These are phyloP conservation scores for Lacerta bilineata DNA, from an alignment of 2,797 vertebrate genomes.

Conservation along the genomic window DNA sequence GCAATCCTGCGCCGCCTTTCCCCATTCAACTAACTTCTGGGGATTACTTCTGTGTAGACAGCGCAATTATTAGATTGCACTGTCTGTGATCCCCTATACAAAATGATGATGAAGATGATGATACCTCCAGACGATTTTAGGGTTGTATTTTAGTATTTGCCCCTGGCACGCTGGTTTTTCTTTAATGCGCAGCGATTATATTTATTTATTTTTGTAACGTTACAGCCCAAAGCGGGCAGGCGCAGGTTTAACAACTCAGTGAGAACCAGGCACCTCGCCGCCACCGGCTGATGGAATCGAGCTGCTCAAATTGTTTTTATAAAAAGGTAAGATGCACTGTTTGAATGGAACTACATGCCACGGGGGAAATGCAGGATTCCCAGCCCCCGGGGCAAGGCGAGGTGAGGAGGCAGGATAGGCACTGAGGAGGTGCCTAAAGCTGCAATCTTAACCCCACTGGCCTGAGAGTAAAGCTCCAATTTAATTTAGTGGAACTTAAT, in stretches of 20 bases:
- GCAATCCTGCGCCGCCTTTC: no score
- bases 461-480: no score
- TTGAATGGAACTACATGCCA: neutral
- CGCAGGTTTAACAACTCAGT: neutral
- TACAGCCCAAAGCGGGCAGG: neutral
- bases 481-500: no score
- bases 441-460: no score
- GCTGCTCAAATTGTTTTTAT: neutral
- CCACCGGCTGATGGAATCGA: neutral
- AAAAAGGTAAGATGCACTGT: neutral
- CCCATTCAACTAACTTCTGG: no score
- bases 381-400: no score
- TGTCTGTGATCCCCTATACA: neutral
- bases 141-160: no score
- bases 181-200: neutral
- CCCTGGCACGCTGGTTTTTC: neutral
- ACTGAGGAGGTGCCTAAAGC: no score
- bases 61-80: neutral
- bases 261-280: neutral
- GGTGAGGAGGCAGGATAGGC: no score
- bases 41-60: no score
- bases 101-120: no score
- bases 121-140: no score
- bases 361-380: neutral
- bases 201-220: neutral